phyloP scores from a whole-genome alignment of 1,140 invertebrate genomes.

The Coenobita brevimanus region DNA sequence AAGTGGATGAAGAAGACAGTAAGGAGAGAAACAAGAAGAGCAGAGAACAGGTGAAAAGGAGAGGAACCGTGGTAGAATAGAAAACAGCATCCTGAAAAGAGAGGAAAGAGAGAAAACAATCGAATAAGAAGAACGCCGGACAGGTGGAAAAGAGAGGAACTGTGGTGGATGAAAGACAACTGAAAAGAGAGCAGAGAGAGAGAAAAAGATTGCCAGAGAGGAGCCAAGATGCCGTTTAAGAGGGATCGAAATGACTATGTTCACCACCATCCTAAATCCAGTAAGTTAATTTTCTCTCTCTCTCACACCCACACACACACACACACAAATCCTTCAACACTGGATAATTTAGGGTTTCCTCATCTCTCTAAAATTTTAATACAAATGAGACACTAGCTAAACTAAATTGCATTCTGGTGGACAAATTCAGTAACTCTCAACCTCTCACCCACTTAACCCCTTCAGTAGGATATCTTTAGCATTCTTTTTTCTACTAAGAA shows the following conservation, averaged over 20 bases:
- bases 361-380: too few species aligned
- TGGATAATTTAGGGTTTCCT: background rate
- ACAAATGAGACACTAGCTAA: too few species aligned
- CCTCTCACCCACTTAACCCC: too few species aligned
- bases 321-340: background rate
- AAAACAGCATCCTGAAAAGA: background rate
- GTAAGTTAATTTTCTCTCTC: conserved; percentile 5
- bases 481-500: too few species aligned
- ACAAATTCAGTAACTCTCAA: too few species aligned
- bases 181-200: background rate
- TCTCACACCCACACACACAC: background rate
- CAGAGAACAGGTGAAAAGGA: background rate
- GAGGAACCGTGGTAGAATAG: background rate
- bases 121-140: background rate
- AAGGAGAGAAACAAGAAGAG: background rate
- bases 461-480: too few species aligned
- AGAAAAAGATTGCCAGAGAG: background rate
- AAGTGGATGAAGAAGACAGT: background rate
- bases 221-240: background rate
- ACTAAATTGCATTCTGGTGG: too few species aligned
- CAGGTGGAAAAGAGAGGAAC: background rate
- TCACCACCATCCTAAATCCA: conserved; percentile 1
- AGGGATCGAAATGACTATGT: background rate
- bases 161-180: background rate
- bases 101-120: background rate